These are phyloP conservation scores for Hydrozoanthus tunicans DNA, from an alignment of 64 coral and sea anemone species.

Conservation along the genomic window DNA sequence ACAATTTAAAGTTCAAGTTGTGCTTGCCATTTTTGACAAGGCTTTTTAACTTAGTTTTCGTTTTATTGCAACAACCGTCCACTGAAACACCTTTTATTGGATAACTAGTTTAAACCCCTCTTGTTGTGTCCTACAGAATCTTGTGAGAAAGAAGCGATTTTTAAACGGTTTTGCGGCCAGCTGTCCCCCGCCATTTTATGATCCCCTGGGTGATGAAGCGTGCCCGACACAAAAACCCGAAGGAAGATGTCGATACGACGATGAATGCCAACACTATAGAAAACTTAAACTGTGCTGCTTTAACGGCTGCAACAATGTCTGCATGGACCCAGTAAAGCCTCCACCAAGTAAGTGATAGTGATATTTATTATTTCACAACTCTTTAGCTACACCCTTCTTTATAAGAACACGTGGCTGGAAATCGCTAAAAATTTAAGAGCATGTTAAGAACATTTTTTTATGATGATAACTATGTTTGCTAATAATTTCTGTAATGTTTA, in stretches of 20 bases:
- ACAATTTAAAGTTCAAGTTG: too few relatives aligned
- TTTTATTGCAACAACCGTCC: too few relatives aligned
- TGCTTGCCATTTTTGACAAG: too few relatives aligned
- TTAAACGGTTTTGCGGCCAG: constrained; percentile 1
- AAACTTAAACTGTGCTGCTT: constrained; percentile 21
- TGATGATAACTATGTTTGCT: too few relatives aligned
- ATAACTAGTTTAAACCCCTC: not conserved
- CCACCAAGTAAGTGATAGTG: constrained; percentile 21
- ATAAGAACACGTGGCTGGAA: too few relatives aligned
- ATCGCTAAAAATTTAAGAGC: too few relatives aligned
- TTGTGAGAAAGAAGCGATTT: constrained; percentile 28
- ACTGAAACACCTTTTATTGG: not conserved
- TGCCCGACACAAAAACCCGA: constrained; percentile 2
- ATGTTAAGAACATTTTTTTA: too few relatives aligned
- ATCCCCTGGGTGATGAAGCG: not conserved
- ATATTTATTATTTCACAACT: too few relatives aligned
- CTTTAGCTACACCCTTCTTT: too few relatives aligned
- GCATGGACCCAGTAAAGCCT: not conserved
- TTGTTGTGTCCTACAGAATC: constrained; percentile 13
- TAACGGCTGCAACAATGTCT: constrained; percentile 37
- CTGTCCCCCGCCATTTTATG: constrained; percentile 24
- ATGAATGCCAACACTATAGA: constrained; percentile 6
- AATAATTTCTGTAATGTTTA: too few relatives aligned
- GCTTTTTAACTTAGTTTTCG: too few relatives aligned
- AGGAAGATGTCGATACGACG: constrained; percentile 37